These are phyloP conservation scores for Rafetus swinhoei DNA, from an alignment of 2,113 vertebrate genomes.

Conservation along the genomic window DNA sequence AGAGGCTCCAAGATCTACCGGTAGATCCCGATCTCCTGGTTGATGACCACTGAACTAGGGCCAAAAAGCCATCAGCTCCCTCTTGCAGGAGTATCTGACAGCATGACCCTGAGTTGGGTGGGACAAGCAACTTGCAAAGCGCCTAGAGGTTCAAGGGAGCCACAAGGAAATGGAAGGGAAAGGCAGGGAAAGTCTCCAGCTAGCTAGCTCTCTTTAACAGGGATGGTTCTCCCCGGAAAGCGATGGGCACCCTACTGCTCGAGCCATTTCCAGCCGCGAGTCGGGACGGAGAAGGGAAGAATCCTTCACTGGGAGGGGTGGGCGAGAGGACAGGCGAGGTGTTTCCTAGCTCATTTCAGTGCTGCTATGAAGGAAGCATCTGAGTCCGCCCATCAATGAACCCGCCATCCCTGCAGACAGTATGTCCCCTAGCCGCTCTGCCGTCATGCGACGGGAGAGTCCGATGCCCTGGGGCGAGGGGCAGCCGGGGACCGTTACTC, in stretches of 20 bases:
- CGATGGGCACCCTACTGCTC: background rate
- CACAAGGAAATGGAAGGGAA: background rate
- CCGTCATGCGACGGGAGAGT: accelerated
- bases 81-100: background rate
- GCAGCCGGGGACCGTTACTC: accelerated
- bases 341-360: background rate
- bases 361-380: background rate
- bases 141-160: background rate
- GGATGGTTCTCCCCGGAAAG: background rate
- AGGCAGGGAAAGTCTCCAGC: background rate
- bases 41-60: no score
- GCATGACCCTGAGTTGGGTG: background rate
- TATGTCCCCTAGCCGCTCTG: background rate
- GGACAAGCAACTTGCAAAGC: background rate
- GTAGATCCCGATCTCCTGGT: no score
- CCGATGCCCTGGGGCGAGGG: accelerated
- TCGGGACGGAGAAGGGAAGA: background rate
- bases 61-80: background rate
- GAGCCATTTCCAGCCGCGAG: background rate
- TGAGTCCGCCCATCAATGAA: slow-evolving; percentile 7
- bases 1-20: no score
- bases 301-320: background rate
- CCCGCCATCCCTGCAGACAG: accelerated
- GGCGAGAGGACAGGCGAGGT: background rate
- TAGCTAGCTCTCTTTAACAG: background rate